Conservation (phyloP, 2,113 vertebrate genomes). For the Rhabdomys dilectus region DNA sequence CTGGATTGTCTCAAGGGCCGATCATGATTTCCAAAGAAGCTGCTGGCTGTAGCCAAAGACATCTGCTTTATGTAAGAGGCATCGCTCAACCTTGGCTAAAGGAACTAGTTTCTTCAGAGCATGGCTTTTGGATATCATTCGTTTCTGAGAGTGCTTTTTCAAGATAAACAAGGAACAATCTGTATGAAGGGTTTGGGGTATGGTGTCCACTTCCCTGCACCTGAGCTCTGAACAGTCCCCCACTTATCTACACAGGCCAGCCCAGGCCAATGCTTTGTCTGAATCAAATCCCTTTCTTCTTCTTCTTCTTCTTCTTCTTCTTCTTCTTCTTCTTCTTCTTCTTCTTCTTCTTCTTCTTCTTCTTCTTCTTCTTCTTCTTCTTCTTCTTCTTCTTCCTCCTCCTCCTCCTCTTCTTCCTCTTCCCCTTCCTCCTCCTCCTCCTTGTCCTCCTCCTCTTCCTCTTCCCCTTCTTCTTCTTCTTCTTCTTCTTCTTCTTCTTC, state of each 20-base stretch:
- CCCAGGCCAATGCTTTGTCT: neutral
- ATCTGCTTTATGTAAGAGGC: slow-evolving; percentile 9
- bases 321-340: no score
- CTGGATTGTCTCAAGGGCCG: neutral
- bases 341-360: no score
- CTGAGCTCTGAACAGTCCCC: neutral
- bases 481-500: no score
- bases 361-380: no score
- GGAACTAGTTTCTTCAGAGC: neutral
- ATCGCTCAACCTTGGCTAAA: neutral
- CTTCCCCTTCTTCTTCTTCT: no score
- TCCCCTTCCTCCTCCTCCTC: neutral
- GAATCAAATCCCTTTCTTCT: neutral
- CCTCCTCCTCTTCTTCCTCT: no score
- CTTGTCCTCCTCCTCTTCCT: no score
- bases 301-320: no score
- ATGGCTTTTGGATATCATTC: neutral
- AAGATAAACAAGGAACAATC: neutral
- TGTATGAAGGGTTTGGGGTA: neutral
- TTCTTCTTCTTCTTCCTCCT: no score
- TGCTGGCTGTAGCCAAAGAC: neutral
- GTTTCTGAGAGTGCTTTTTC: neutral
- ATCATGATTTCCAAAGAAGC: slow-evolving; percentile 24
- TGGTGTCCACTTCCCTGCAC: neutral
- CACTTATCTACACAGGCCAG: neutral